phyloP scores from a whole-genome alignment of 2,797 vertebrate genomes.

The Fratercula arctica region DNA sequence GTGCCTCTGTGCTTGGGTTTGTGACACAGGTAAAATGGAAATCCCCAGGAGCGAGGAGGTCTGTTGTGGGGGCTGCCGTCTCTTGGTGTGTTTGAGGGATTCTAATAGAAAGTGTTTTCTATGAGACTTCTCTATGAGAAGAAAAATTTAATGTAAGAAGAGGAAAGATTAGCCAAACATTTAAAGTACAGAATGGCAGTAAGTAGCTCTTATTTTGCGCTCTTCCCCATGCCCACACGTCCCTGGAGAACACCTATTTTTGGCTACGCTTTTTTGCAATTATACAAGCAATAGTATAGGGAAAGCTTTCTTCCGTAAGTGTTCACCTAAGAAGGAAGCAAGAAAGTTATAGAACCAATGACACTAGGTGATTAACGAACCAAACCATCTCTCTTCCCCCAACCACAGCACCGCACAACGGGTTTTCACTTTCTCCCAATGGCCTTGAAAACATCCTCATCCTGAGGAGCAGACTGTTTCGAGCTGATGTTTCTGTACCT shows the following conservation, averaged over 20 bases:
- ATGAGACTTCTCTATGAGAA: neutral
- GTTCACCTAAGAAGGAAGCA: neutral
- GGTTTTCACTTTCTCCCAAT: conserved; percentile 32
- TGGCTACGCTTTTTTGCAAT: neutral
- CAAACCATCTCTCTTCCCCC: neutral
- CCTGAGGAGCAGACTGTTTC: neutral
- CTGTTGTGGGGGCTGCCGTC: neutral
- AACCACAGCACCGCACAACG: neutral
- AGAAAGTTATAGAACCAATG: neutral
- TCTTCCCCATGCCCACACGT: neutral
- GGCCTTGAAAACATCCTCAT: neutral
- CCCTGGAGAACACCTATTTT: neutral
- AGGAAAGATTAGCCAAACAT: neutral
- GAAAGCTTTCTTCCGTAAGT: neutral
- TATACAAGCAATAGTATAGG: neutral
- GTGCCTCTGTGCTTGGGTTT: neutral
- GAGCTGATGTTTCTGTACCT: neutral
- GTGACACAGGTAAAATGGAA: neutral
- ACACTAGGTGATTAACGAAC: neutral
- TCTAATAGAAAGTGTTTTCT: neutral
- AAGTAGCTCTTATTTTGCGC: neutral
- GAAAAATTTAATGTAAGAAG: neutral
- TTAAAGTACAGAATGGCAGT: neutral
- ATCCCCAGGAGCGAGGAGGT: neutral
- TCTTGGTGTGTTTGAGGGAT: neutral